Conservation (phyloP, 1,140 invertebrate genomes). For the Phthorimaea operculella region DNA sequence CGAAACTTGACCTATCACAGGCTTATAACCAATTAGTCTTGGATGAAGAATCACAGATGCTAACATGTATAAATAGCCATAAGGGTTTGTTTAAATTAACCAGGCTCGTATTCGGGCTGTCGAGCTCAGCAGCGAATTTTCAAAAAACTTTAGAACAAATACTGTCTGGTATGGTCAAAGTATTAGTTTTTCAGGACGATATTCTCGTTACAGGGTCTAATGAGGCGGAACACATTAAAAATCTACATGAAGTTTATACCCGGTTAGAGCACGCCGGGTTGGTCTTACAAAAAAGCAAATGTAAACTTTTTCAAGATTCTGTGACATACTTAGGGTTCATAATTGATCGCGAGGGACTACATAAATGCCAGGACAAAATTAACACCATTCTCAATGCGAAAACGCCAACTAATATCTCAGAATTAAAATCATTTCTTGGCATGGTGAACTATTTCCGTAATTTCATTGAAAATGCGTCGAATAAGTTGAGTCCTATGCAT, state of each 20-base stretch:
- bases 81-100: slow-evolving; percentile 23
- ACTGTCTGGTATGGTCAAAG: slow-evolving; percentile 17
- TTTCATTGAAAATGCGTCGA: slow-evolving; percentile 44
- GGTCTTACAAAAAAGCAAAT: slow-evolving; percentile 18
- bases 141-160: slow-evolving; percentile 26
- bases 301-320: slow-evolving; percentile 27
- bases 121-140: slow-evolving; percentile 24
- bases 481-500: slow-evolving; percentile 29
- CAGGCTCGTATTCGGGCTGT: slow-evolving; percentile 20
- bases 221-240: slow-evolving; percentile 21
- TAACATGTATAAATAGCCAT: slow-evolving; percentile 26
- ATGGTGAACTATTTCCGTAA: slow-evolving; percentile 55
- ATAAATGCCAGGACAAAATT: slow-evolving; percentile 44
- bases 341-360: slow-evolving; percentile 26
- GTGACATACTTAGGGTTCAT: slow-evolving; percentile 38
- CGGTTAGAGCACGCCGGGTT: slow-evolving; percentile 16
- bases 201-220: slow-evolving; percentile 22
- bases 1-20: no score
- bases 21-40: slow-evolving; percentile 24
- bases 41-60: slow-evolving; percentile 17
- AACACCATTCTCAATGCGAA: slow-evolving; percentile 30
- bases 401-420: slow-evolving; percentile 31
- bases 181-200: slow-evolving; percentile 3
- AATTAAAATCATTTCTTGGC: slow-evolving; percentile 51
- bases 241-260: slow-evolving; percentile 11